A percentile compares a stretch with the other conserved stretches of the same genome.
Evolutionary conservation across 2,797 vertebrate species (phyloP).

Genomic region (Sebastes diaconus): DNA sequence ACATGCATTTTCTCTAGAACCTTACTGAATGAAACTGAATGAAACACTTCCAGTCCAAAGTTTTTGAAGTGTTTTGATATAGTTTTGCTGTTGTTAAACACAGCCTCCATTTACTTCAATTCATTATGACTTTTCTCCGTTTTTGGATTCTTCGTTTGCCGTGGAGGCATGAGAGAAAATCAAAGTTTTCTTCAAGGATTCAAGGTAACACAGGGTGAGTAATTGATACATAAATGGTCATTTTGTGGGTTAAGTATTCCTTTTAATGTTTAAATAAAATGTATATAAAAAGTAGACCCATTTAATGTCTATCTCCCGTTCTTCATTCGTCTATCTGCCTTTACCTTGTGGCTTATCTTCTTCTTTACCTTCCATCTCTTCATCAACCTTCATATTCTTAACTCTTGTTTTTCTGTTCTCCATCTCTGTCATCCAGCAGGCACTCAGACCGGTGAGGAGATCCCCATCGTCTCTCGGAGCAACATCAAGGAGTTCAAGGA

Average conservation of each 20-base stretch:
- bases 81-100: no score
- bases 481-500: constrained; percentile 98
- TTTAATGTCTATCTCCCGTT: background rate
- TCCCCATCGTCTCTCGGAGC: constrained; percentile 92
- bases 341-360: no score
- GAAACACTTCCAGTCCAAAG: accelerated
- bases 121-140: no score
- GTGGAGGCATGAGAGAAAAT: no score
- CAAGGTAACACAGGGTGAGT: background rate
- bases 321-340: background rate
- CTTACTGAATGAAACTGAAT: no score
- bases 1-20: no score
- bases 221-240: background rate
- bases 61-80: no score
- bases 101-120: no score
- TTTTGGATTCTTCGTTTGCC: no score
- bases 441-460: constrained; percentile 94
- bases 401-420: background rate
- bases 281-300: background rate
- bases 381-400: background rate
- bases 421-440: constrained; percentile 83
- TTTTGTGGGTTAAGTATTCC: background rate
- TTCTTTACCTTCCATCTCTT: background rate
- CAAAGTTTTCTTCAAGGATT: no score
- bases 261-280: background rate